These are phyloP conservation scores for Falco cherrug DNA, from an alignment of 2,797 vertebrate species.

Conservation along the genomic window DNA sequence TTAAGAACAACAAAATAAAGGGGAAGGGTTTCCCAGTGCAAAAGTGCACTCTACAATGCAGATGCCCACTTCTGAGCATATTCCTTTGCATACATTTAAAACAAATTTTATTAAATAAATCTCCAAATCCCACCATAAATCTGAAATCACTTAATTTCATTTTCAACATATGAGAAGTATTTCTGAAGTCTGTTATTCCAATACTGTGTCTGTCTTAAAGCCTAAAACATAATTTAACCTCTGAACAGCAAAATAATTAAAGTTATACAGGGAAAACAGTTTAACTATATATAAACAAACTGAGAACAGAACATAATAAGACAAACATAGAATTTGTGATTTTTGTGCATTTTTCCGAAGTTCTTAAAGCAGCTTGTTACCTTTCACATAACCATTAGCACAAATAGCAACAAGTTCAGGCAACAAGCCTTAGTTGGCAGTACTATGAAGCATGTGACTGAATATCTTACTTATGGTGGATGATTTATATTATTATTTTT, in stretches of 20 bases:
- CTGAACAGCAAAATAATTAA: not conserved
- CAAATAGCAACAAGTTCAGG: not conserved
- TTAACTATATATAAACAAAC: not conserved
- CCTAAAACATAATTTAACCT: not conserved
- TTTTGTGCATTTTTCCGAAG: not conserved
- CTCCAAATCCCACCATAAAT: not conserved
- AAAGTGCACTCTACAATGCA: not conserved
- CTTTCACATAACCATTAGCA: not conserved
- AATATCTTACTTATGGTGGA: not conserved
- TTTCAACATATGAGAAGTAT: not conserved
- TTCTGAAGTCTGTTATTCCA: not conserved
- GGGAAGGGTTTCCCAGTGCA: not conserved
- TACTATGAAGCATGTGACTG: not conserved
- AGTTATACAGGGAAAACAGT: not conserved
- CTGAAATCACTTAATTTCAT: not conserved
- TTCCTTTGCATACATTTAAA: not conserved
- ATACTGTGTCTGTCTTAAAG: not conserved
- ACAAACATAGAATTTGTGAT: not conserved
- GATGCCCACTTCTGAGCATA: not conserved
- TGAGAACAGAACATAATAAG: not conserved
- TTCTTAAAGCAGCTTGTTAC: not conserved
- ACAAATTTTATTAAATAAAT: not conserved
- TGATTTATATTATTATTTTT: not conserved
- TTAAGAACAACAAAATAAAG: not conserved
- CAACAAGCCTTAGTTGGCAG: not conserved